Evolutionary conservation across 2,113 vertebrate genomes (phyloP).

Genomic region (Corydoras sp.): DNA sequence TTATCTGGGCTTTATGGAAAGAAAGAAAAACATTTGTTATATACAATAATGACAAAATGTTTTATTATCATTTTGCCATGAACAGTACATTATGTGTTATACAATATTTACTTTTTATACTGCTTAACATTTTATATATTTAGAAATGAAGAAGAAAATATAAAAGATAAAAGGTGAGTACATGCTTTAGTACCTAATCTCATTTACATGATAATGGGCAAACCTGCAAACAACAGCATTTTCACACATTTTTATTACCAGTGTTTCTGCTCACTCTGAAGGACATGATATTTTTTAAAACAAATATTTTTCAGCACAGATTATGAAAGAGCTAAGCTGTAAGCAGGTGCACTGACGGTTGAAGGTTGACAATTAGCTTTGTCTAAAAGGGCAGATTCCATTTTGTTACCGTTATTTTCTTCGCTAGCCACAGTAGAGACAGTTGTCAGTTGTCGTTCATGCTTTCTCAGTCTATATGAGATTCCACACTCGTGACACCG

Average conservation of each 20-base stretch:
- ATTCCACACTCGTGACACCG: constrained; percentile 57
- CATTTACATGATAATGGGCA: no score
- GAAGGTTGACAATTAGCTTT: constrained; percentile 5
- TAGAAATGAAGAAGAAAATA: no score
- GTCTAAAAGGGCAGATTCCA: constrained; percentile 14
- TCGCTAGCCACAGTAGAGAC: constrained; percentile 12
- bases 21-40: no score
- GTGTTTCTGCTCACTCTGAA: background rate
- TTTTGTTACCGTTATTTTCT: constrained; percentile 25
- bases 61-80: no score
- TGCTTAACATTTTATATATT: no score
- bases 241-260: background rate
- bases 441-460: background rate
- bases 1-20: no score
- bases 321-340: constrained; percentile 43
- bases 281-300: background rate
- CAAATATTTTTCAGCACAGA: background rate
- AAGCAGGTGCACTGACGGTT: constrained; percentile 38
- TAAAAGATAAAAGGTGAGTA: no score
- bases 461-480: background rate
- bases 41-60: no score
- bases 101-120: no score
- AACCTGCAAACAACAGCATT: no score
- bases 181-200: no score
- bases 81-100: no score